Evolutionary conservation across 2,888 invertebrate genomes (phyloP), one percentile per base, ranked within the genome.

Genomic region (Thera obeliscata): DNA sequence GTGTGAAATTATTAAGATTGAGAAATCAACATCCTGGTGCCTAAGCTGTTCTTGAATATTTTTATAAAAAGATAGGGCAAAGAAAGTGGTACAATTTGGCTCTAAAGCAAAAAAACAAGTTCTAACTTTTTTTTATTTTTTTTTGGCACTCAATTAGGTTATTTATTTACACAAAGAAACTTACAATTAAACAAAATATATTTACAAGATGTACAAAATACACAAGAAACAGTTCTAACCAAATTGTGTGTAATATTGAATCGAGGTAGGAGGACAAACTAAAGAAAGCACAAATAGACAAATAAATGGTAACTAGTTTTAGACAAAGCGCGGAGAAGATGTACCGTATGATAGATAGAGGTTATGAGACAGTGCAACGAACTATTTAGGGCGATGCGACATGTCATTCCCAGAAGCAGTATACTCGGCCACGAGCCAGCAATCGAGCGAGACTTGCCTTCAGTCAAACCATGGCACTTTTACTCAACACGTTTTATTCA

Each of bases 381-480:
- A 88, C 88, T 88, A 88, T 88, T 88, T 87, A 81, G 84, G 83
- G 83, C 86, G 83, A 78, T 82, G 86, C 81, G 83, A 85, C 84
- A 83, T 80, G 76, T 78, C 79, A 78, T 88, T 88, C 88, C 76
- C 69, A 84, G 88, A 88, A 88, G 73, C 73, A 73, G 76, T 76
- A 46, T 9, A 71, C 77, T 79, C 82, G 84, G 84, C 83, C 70
- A 69, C 62, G 72, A 75, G 84, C 85, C 86, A 85, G 81, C 57
- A 56, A 66, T 36, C 63, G 64, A 67, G 62, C 43, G 55, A 57
- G 36, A 61, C 55, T 64, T 46, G 54, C 43, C 38, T 1, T 64
- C 71, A 68, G 74, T 71, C 71, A 74, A 78, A 75, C 64, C 66
- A 66, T 73, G 61, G 59, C 58, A 67, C 67, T 74, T 75, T 74